Conservation (phyloP, 2,113 vertebrate genomes). For the Malaclemys terrapin region DNA sequence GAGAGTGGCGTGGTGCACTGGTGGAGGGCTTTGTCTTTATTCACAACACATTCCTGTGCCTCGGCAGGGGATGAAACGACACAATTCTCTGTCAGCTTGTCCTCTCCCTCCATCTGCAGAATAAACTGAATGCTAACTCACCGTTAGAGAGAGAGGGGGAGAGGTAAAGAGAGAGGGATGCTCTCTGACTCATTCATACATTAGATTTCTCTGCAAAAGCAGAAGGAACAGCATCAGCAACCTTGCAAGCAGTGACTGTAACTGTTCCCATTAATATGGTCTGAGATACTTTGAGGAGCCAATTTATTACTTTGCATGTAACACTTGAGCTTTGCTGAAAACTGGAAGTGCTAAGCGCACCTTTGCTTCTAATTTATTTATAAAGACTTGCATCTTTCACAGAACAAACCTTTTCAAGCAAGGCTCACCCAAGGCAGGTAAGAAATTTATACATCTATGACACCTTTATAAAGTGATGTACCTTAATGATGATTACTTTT, state of each 20-base stretch:
- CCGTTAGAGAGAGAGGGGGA: conserved; percentile 38
- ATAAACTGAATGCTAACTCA: conserved; percentile 73
- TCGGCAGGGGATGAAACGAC: conserved; percentile 76
- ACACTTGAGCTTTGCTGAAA: conserved; percentile 70
- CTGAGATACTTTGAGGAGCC: conserved; percentile 77
- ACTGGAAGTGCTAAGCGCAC: conserved; percentile 69
- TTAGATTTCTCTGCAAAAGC: conserved; percentile 75
- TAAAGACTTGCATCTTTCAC: conserved; percentile 70
- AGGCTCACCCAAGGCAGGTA: conserved; percentile 80
- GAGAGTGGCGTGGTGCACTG: conserved; percentile 64
- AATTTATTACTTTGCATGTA: conserved; percentile 69
- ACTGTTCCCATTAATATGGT: conserved; percentile 67
- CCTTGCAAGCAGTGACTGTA: conserved; percentile 72
- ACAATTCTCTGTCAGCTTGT: conserved; percentile 74
- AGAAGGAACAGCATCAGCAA: conserved; percentile 76
- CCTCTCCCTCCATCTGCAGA: conserved; percentile 71
- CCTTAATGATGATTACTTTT: conserved; percentile 63
- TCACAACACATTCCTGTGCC: conserved; percentile 80
- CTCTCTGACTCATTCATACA: conserved; percentile 64
- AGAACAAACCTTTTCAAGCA: conserved; percentile 71
- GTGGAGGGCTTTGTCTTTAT: conserved; percentile 82
- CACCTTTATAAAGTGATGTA: conserved; percentile 59
- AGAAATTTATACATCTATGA: conserved; percentile 75
- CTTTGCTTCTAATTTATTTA: conserved; percentile 67
- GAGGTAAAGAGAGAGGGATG: conserved; percentile 41